Evolutionary conservation across 53 echinoderm and acorn worm genomes (phyloP).

Genomic region (Apostichopus leukothele): DNA sequence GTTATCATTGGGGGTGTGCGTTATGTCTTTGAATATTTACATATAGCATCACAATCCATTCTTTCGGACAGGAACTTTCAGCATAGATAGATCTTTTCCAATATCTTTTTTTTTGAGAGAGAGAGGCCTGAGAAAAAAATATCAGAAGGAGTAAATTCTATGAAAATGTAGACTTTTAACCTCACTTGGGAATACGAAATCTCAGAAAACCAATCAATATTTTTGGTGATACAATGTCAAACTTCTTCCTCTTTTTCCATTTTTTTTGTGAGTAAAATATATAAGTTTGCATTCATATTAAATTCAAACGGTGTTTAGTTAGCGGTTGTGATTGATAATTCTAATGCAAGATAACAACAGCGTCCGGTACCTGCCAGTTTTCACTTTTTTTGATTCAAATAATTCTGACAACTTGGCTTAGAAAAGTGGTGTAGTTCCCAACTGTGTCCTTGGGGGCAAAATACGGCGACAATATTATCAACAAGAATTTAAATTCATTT

Average conservation of each 20-base stretch:
- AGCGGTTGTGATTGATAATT: background rate
- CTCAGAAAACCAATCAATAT: background rate
- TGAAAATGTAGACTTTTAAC: background rate
- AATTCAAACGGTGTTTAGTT: background rate
- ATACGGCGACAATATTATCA: slow-evolving; percentile 30
- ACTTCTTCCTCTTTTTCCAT: background rate
- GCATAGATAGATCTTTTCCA: background rate
- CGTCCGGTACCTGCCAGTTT: background rate
- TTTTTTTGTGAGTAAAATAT: background rate
- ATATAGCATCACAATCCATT: background rate
- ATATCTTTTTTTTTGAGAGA: background rate
- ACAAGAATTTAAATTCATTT: slow-evolving; percentile 23
- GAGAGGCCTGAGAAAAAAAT: background rate
- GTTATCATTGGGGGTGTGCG: no score
- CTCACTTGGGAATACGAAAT: background rate
- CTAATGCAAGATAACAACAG: background rate
- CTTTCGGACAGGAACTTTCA: background rate
- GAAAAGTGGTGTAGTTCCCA: background rate
- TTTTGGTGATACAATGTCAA: background rate
- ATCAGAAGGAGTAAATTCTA: background rate
- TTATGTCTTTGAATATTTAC: no score
- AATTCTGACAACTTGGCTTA: background rate
- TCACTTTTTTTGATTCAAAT: background rate
- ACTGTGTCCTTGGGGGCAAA: slow-evolving; percentile 24
- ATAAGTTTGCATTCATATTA: background rate